phyloP scores from a whole-genome alignment of 92 coral and sea anemone genomes.

The Zoanthus solanderi region DNA sequence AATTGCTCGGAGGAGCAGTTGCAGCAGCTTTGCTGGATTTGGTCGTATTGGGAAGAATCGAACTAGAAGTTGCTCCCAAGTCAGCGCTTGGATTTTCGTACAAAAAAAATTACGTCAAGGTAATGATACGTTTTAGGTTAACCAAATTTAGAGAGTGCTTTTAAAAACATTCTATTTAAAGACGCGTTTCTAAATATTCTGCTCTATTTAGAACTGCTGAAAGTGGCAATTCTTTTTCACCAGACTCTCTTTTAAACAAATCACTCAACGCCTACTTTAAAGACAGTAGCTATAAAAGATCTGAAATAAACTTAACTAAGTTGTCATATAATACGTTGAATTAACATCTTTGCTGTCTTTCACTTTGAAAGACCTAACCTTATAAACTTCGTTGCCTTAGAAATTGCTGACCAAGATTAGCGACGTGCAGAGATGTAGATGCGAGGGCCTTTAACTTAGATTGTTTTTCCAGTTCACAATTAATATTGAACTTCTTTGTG shows the following conservation, averaged over 20 bases:
- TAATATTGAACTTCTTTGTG: too few relatives aligned
- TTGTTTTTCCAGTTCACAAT: too few relatives aligned
- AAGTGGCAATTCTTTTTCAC: background rate
- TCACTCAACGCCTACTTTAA: too few relatives aligned
- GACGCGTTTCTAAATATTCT: background rate
- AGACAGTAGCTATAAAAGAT: background rate
- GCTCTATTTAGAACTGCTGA: background rate
- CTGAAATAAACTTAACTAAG: background rate
- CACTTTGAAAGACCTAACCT: background rate
- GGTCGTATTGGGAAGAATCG: conserved; percentile 57
- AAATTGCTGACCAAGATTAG: too few relatives aligned
- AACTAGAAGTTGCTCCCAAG: conserved; percentile 61
- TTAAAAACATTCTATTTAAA: background rate
- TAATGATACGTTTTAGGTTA: background rate
- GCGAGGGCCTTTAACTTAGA: too few relatives aligned
- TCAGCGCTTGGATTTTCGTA: conserved; percentile 51
- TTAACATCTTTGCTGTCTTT: background rate
- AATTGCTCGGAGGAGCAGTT: conserved; percentile 61
- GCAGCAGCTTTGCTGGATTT: conserved; percentile 63
- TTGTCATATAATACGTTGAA: background rate
- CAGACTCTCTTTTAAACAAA: too few relatives aligned
- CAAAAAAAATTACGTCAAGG: conserved; percentile 61
- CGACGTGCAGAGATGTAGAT: too few relatives aligned
- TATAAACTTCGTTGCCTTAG: background rate
- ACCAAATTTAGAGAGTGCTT: background rate